Percentiles rank a stretch among this genome's conserved stretches.
These are phyloP conservation scores for Beris chalybata DNA, from an alignment of 2,888 invertebrate genomes.

Conservation along the genomic window DNA sequence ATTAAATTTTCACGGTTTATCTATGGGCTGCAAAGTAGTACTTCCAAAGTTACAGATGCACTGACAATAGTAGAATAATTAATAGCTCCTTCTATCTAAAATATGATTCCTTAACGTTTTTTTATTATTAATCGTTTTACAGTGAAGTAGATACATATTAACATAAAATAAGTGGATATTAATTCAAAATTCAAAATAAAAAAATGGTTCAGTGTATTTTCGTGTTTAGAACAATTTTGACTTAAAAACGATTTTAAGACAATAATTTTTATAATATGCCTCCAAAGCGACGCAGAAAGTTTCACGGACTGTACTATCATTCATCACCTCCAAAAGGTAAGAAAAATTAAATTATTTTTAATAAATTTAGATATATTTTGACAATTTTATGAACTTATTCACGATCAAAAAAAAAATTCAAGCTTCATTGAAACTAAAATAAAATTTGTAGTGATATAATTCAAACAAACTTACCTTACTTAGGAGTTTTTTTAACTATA, in stretches of 20 bases:
- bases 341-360: slow-evolving; percentile 37
- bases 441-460: no score
- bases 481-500: no score
- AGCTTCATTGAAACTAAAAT: no score
- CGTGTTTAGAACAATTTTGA: slow-evolving; percentile 16
- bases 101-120: neutral
- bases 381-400: no score
- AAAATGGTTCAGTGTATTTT: neutral
- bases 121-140: neutral
- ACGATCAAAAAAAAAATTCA: no score
- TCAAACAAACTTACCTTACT: no score
- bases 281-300: slow-evolving; percentile 53
- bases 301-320: slow-evolving; percentile 56
- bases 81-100: neutral
- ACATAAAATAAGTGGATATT: neutral
- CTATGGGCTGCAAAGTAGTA: neutral
- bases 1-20: slow-evolving; percentile 38
- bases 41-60: neutral
- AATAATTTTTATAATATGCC: slow-evolving; percentile 46
- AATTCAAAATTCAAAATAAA: neutral
- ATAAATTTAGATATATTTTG: no score
- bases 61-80: neutral
- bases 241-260: neutral
- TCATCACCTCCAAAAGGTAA: slow-evolving; percentile 57
- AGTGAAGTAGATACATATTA: no score